Evolutionary conservation across 2,113 vertebrate species (phyloP), one percentile per base, ranked within the genome.

Genomic region (Sebastes schlegelii): DNA sequence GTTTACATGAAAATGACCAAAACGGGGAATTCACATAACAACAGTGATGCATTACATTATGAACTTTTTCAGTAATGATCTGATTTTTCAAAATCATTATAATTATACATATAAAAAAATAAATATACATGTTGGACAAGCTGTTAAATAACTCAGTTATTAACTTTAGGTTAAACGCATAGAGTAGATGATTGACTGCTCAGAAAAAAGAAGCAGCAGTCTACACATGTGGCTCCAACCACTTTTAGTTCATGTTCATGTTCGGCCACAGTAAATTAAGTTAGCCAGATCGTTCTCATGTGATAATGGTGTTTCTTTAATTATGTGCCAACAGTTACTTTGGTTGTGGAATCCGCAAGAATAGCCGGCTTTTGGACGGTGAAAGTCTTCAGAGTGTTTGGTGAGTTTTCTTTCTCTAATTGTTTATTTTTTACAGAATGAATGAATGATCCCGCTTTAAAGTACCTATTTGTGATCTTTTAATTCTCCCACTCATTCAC

Each of bases 201-300:
- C 5, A 26, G 2, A 60, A 23, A 58, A 3, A 5, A 23, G 55
- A 8, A 63, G 19, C 55, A n/a, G 61, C 43, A 21, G 6, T 34
- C 14, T 9, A 40, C 19, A 13, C 9, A 34, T 51, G 43, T 65
- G 21, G 45, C 77, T 74, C 26, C 17, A 58, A 2, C 8, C n/a
- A 3, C 26, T 46, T 55, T 60, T 34, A 63, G 26, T 77, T 83
- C 7, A 69, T 68, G 65, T 83, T 83, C 7, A 69, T 68, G 65
- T 83, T 26, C 66, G 74, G 68, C 46, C 8, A 72, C 74, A 69
- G 45, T 19, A 88, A 85, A 92, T 85, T 77, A 83, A 88, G 68
- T 93, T 91, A 89, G 45, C 34, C 71, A 54, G 62, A 45, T 42
- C 17, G 45, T 6, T 57, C 79, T 90, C 92, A 91, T 83, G 88